Base-by-base conservation (phyloP, 2,113 vertebrate genomes). In the Xenopus borealis region DNA sequence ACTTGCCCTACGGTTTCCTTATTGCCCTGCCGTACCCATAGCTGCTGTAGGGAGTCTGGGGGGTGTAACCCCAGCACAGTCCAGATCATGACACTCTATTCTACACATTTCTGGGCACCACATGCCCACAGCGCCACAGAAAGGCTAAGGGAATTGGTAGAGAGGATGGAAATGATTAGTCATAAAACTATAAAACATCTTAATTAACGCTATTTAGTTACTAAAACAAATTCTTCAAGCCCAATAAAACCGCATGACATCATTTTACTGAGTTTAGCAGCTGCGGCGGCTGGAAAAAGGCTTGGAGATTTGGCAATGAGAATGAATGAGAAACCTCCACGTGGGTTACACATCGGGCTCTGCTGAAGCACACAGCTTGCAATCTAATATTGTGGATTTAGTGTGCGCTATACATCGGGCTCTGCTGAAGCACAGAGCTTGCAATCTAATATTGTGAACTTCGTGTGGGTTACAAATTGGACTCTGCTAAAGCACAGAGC, bases 141-240 rank as follows among this genome's bases (percentile, higher is more conserved):
- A 18, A 57, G 30, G 59, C 52, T 53, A 52, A 62, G 68, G 27
- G 11, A 27, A 11, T 12, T 5, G 45, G 23, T 40, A 55, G 4
- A 55, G 47, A 53, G n/a, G 18, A 64, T 57, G 74, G 74, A 69
- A 77, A 45, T 62, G 30, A 57, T 50, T 27, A 44, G 61, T n/a
- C 1, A 57, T 27, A 55, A 63, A 62, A 20, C 10, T 10, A 27
- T 61, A 61, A 61, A 58, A 58, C 17, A 58, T 63, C 66, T 70
- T 70, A 77, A 77, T 77, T 69, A 77, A 40, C 10, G 52, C n/a
- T 4, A 14, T 64, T 20, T 45, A 33, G 58, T 62, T 69, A 69
- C 46, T 40, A 69, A 75, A 75, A 53, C 30, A 2, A 40, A 76
- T 64, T 64, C 59, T 55, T n/a, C 9, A n/a, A 44, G 19, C n/a